Conservation (phyloP, 2,888 invertebrate species). For the Isoperla grammatica region DNA sequence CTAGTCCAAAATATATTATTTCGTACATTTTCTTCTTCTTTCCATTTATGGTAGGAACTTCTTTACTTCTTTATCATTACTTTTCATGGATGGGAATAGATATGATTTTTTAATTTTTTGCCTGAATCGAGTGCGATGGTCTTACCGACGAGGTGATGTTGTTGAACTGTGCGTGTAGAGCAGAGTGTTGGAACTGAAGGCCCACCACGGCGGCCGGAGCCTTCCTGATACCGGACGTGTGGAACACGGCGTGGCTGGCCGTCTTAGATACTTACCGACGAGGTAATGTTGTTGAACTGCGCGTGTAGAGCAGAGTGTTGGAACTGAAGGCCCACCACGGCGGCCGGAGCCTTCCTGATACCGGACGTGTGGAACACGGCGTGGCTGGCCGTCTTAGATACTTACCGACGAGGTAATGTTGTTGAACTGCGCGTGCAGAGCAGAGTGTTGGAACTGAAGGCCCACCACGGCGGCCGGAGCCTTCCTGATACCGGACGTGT, state of each 20-base stretch:
- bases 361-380: constrained; percentile 67
- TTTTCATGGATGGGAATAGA: too few relatives aligned
- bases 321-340: constrained; percentile 84
- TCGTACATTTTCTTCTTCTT: too few relatives aligned
- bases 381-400: constrained; percentile 78
- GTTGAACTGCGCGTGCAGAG: constrained; percentile 63
- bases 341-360: constrained; percentile 80
- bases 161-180: constrained; percentile 63
- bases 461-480: constrained; percentile 88
- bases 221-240: constrained; percentile 69
- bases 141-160: constrained; percentile 72
- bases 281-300: constrained; percentile 68
- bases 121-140: too few relatives aligned
- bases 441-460: constrained; percentile 70
- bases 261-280: too few relatives aligned
- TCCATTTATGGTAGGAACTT: too few relatives aligned
- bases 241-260: constrained; percentile 70
- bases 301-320: constrained; percentile 63
- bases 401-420: constrained; percentile 72
- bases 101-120: too few relatives aligned
- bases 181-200: constrained; percentile 70
- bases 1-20: too few relatives aligned
- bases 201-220: constrained; percentile 88
- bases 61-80: too few relatives aligned
- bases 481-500: constrained; percentile 69